A percentile compares a stretch with the other conserved stretches of the same genome.
Evolutionary conservation across 2,888 invertebrate genomes (phyloP).

Genomic region (Clanis bilineata): DNA sequence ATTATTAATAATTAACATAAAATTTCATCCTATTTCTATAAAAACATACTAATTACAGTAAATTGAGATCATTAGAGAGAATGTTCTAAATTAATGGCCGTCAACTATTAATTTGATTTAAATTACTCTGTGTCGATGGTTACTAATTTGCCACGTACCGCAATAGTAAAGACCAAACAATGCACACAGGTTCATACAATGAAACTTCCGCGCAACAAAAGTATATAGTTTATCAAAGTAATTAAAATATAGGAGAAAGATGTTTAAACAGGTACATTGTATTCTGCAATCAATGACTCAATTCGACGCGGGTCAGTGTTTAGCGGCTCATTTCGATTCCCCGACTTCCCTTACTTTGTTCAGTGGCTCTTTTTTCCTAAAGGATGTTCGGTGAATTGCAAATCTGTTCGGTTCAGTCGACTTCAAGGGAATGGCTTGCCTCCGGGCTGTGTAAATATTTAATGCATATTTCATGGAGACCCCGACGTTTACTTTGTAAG

Average conservation of each 20-base stretch:
- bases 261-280: conserved; percentile 11
- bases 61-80: background rate
- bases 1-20: no score
- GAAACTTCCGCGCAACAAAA: background rate
- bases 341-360: conserved; percentile 61
- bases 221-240: background rate
- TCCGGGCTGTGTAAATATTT: conserved; percentile 76
- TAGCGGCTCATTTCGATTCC: conserved; percentile 67
- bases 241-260: background rate
- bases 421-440: conserved; percentile 69
- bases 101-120: conserved; percentile 16
- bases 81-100: background rate
- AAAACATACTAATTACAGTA: background rate
- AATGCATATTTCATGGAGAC: conserved; percentile 78
- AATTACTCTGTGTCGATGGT: background rate
- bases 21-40: background rate
- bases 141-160: background rate
- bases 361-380: conserved; percentile 65
- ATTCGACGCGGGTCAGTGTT: conserved; percentile 50
- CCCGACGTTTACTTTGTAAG: conserved; percentile 70
- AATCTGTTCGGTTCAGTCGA: conserved; percentile 73
- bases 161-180: background rate
- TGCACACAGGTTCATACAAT: background rate
- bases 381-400: conserved; percentile 78
- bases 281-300: conserved; percentile 10